Evolutionary conservation across 2,888 invertebrate genomes (phyloP), one percentile per base, ranked within the genome.

Genomic region (Acrobeloides nanus): DNA sequence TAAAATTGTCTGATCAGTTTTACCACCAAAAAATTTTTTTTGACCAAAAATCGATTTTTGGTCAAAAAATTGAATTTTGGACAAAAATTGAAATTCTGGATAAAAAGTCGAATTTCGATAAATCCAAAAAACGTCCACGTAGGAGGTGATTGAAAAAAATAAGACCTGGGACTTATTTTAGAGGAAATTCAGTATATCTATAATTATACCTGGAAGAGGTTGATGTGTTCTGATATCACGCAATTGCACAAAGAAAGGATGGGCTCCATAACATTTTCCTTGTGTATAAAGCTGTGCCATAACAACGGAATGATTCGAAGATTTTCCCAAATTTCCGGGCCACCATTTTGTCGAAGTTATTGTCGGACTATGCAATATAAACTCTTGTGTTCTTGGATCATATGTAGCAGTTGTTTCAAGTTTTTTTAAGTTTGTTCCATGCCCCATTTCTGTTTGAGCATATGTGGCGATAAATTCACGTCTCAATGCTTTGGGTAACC

Each of bases 401-500:
- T 88, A 93, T 0, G 86, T 88, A 1, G 92, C 87, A 0, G 86
- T 87, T 0, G 93, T 93, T 79, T 93, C 90, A 57, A 93, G 75
- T 0, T 89, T 89, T 61, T 89, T 82, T 49, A 93, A 82, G 74
- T 89, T 89, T 0, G 66, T 71, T 73, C 78, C 92, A 76, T 92
- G 92, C 0, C 90, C 90, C 49, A 92, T 92, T 27, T 93, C 92
- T 0, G 92, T 92, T 84, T 92, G 92, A 27, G 90, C 90, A 74
- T 93, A 93, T 20, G 90, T 89, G 43, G 92, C 90, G 61, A 90
- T 82, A 46, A 93, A 86, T 61, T 83, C 82, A 56, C 84, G 83
- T 56, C 81, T 82, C 81, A 86, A 84, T 0, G 89, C 87, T 64
- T 82, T 81, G 23, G 84, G 81, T 47, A 89, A 80, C 90, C 90